Evolutionary conservation across 1,140 invertebrate genomes (phyloP).

Genomic region (Trialeurodes vaporariorum): DNA sequence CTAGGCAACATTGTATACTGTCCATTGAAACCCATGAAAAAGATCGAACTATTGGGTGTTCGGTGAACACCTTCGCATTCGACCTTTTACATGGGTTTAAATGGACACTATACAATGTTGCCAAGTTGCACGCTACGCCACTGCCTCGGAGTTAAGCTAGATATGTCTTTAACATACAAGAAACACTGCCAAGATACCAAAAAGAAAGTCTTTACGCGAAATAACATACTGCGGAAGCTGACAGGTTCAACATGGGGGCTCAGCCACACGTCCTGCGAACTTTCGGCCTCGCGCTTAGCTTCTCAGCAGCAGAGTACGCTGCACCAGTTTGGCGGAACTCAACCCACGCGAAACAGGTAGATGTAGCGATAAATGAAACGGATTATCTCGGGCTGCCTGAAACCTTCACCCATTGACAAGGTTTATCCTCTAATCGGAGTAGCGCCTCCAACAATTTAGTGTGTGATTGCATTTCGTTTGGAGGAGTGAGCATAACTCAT

Average conservation of each 20-base stretch:
- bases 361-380: slow-evolving; percentile 10
- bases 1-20: too few relatives aligned
- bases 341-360: slow-evolving; percentile 9
- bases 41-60: too few relatives aligned
- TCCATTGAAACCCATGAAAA: too few relatives aligned
- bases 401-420: background rate
- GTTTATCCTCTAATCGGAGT: slow-evolving; percentile 4
- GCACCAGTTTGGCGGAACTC: slow-evolving; percentile 10
- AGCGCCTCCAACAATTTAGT: slow-evolving; percentile 8
- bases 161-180: slow-evolving; percentile 1
- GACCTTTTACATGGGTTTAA: too few relatives aligned
- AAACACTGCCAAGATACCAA: slow-evolving; percentile 7
- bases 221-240: slow-evolving; percentile 5
- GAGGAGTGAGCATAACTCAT: too few relatives aligned
- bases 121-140: too few relatives aligned
- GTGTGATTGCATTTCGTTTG: too few relatives aligned
- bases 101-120: too few relatives aligned
- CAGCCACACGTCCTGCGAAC: slow-evolving; percentile 9
- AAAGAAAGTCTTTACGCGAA: background rate
- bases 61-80: too few relatives aligned
- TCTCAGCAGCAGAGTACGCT: slow-evolving; percentile 10
- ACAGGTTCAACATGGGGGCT: slow-evolving; percentile 9
- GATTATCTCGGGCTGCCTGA: slow-evolving; percentile 11
- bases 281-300: background rate
- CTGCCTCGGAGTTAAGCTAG: slow-evolving; percentile 4